phyloP scores from a whole-genome alignment of 1,140 invertebrate species.

The Delia radicum region DNA sequence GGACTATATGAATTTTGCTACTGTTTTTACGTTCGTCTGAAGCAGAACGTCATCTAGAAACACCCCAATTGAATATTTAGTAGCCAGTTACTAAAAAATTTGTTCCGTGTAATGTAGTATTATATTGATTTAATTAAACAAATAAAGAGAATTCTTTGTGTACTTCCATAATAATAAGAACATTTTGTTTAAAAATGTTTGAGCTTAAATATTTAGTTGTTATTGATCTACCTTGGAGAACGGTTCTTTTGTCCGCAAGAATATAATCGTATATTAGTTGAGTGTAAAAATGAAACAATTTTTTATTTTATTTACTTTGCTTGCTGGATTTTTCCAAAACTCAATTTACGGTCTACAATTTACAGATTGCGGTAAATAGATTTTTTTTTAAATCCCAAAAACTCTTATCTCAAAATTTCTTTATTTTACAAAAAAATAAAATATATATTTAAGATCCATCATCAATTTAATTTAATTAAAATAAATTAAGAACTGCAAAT shows the following conservation, averaged over 20 bases:
- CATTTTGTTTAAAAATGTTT: not conserved
- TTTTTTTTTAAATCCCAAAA: not conserved
- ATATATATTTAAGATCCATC: no score
- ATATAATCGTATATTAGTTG: not conserved
- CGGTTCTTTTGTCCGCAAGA: not conserved
- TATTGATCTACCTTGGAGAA: slow-evolving; percentile 16
- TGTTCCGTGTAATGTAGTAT: no score
- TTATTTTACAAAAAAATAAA: not conserved
- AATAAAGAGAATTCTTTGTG: not conserved
- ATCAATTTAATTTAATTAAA: not conserved
- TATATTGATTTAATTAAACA: not conserved
- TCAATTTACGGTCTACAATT: slow-evolving; percentile 25
- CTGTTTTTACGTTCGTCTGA: no score
- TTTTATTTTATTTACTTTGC: slow-evolving; percentile 10
- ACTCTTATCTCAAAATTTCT: not conserved
- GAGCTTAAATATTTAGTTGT: not conserved
- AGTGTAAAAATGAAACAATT: slow-evolving; percentile 20
- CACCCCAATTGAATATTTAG: no score
- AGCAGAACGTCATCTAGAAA: no score
- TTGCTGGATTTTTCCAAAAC: slow-evolving; percentile 7
- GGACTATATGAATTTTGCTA: no score
- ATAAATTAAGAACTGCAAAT: not conserved
- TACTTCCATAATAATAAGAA: not conserved
- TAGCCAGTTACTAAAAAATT: no score
- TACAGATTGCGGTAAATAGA: slow-evolving; percentile 28